phyloP scores from a whole-genome alignment of 1,140 invertebrate species.

The Nebria ingens region DNA sequence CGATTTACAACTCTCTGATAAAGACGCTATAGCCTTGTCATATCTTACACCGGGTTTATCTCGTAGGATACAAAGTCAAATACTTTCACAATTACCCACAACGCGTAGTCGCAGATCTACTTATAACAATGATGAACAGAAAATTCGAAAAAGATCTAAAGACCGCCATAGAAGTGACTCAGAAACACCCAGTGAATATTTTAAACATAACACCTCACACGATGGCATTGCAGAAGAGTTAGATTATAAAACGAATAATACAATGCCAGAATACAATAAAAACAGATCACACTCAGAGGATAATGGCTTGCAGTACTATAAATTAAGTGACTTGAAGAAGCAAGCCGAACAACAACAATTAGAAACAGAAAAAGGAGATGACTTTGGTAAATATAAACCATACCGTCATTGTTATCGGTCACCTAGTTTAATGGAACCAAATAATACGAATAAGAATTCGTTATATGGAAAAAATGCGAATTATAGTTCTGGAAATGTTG shows the following conservation, averaged over 20 bases:
- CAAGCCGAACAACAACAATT: too few species aligned
- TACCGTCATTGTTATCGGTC: not conserved
- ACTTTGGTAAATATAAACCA: not conserved
- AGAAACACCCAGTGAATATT: too few species aligned
- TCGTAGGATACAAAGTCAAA: constrained; percentile 49
- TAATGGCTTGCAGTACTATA: not conserved
- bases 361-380: not conserved
- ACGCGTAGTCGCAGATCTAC: constrained; percentile 47
- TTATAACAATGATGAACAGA: constrained; percentile 34
- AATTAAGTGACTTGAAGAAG: too few species aligned
- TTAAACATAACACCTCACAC: too few species aligned
- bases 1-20: constrained; percentile 51
- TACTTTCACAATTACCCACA: constrained; percentile 49
- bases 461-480: not conserved
- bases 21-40: constrained; percentile 50
- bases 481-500: not conserved
- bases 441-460: not conserved
- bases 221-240: not conserved
- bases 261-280: not conserved
- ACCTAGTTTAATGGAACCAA: not conserved
- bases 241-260: not conserved
- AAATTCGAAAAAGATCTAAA: not conserved
- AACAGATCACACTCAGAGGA: not conserved
- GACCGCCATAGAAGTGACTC: not conserved
- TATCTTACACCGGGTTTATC: constrained; percentile 52